These are phyloP conservation scores for Drosophila repleta DNA, from an alignment of 1,140 invertebrate genomes.

Conservation along the genomic window DNA sequence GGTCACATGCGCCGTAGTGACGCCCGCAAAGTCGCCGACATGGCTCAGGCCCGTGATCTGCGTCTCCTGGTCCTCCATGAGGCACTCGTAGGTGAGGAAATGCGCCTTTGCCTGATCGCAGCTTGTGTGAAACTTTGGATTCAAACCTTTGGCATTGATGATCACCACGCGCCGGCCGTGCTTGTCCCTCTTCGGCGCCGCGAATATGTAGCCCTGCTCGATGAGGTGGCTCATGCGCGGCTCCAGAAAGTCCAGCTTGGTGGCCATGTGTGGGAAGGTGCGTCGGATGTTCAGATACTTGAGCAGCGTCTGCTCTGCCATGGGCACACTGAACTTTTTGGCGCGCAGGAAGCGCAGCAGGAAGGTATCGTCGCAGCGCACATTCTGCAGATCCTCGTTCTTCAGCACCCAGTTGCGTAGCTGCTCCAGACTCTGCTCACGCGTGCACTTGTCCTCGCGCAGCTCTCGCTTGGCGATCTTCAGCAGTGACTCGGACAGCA, in stretches of 20 bases:
- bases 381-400: conserved; percentile 88
- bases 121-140: conserved; percentile 87
- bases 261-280: conserved; percentile 87
- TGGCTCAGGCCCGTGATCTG: conserved; percentile 89
- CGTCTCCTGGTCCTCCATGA: conserved; percentile 89
- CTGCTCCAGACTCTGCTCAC: conserved; percentile 86
- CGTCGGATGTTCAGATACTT: conserved; percentile 91
- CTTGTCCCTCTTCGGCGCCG: conserved; percentile 89
- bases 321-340: conserved; percentile 91
- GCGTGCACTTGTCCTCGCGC: conserved; percentile 86
- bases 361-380: conserved; percentile 89
- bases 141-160: conserved; percentile 87
- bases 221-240: conserved; percentile 87
- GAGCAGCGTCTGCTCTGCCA: conserved; percentile 90
- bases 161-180: conserved; percentile 89
- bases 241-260: conserved; percentile 88
- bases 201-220: conserved; percentile 88
- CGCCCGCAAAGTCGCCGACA: conserved; percentile 87
- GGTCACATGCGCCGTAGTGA: conserved; percentile 86
- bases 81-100: conserved; percentile 88
- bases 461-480: conserved; percentile 87
- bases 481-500: conserved; percentile 83
- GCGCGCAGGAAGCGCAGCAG: conserved; percentile 90
- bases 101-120: conserved; percentile 88
- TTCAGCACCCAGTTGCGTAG: conserved; percentile 88